Percentiles rank a stretch among this genome's conserved stretches.
Conservation (phyloP, 2,888 invertebrate species). For the Philaethria dido region DNA sequence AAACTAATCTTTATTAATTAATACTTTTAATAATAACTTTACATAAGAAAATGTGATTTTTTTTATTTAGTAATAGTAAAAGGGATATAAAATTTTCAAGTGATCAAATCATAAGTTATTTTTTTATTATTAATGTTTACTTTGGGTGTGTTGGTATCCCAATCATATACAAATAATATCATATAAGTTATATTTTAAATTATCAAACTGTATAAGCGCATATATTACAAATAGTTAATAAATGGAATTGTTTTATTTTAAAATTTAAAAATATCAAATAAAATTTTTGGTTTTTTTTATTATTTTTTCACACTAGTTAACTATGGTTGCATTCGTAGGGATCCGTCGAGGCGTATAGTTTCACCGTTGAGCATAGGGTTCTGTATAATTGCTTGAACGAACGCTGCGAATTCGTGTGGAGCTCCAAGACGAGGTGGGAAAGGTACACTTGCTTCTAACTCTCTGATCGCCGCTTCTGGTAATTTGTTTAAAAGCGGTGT, state of each 20-base stretch:
- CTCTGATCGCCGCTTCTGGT: conserved; percentile 77
- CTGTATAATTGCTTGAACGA: conserved; percentile 82
- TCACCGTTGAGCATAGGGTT: conserved; percentile 85
- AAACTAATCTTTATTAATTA: too few species aligned
- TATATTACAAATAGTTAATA: not conserved
- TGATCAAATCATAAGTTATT: too few species aligned
- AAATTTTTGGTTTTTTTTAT: not conserved
- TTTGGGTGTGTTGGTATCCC: too few species aligned
- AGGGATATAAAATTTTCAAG: too few species aligned
- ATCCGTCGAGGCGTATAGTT: conserved; percentile 83
- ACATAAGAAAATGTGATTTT: too few species aligned
- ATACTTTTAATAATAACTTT: too few species aligned
- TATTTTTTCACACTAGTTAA: conserved; percentile 14
- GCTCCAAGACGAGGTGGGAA: conserved; percentile 82
- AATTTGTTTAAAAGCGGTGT: conserved; percentile 79
- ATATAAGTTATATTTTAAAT: not conserved
- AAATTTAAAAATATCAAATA: too few species aligned
- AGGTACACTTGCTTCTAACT: conserved; percentile 76
- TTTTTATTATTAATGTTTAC: too few species aligned
- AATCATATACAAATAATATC: too few species aligned
- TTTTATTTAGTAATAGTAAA: too few species aligned
- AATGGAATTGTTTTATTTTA: conserved; percentile 4
- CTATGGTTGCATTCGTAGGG: conserved; percentile 83
- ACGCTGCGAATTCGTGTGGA: conserved; percentile 80
- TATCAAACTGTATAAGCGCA: not conserved